phyloP scores from a whole-genome alignment of 1,140 invertebrate species.

The Rhysida immarginata region DNA sequence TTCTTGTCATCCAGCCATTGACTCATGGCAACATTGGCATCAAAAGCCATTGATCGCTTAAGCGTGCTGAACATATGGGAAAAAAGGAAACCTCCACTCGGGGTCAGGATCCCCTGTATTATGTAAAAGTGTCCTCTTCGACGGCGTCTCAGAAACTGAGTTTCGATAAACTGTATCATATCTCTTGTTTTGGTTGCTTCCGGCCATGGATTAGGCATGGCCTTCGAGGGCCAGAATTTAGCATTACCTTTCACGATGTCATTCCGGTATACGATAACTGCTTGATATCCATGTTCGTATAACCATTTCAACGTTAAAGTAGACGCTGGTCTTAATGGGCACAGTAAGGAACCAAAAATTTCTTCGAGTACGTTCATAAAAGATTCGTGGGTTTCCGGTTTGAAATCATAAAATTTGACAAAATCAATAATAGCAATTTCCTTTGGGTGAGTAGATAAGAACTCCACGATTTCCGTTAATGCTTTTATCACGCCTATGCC shows the following conservation, averaged over 20 bases:
- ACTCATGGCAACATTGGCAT: slow-evolving; percentile 27
- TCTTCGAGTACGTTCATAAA: slow-evolving; percentile 42
- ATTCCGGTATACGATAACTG: slow-evolving; percentile 49
- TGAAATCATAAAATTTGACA: slow-evolving; percentile 69
- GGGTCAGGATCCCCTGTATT: slow-evolving; percentile 61
- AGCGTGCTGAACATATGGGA: slow-evolving; percentile 33
- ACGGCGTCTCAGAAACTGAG: slow-evolving; percentile 33
- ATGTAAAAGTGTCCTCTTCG: slow-evolving; percentile 44
- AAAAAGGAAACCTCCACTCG: slow-evolving; percentile 37
- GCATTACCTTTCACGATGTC: slow-evolving; percentile 36
- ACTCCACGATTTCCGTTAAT: slow-evolving; percentile 45
- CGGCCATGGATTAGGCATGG: slow-evolving; percentile 64
- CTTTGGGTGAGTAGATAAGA: slow-evolving; percentile 44
- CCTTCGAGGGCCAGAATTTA: slow-evolving; percentile 48
- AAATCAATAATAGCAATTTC: slow-evolving; percentile 67
- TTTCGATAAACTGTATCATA: slow-evolving; percentile 43
- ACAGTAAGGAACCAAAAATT: slow-evolving; percentile 47
- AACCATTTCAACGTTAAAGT: slow-evolving; percentile 44
- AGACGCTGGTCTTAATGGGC: slow-evolving; percentile 39
- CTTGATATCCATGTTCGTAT: slow-evolving; percentile 42
- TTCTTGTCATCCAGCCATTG: slow-evolving; percentile 35
- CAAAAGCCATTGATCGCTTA: slow-evolving; percentile 24
- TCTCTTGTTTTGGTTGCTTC: slow-evolving; percentile 41
- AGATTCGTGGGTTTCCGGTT: slow-evolving; percentile 40
- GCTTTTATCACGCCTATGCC: slow-evolving; percentile 44